A percentile compares a stretch with the other conserved stretches of the same genome.
Conservation (phyloP, 1,140 invertebrate species). For the Tigriopus japonicus region DNA sequence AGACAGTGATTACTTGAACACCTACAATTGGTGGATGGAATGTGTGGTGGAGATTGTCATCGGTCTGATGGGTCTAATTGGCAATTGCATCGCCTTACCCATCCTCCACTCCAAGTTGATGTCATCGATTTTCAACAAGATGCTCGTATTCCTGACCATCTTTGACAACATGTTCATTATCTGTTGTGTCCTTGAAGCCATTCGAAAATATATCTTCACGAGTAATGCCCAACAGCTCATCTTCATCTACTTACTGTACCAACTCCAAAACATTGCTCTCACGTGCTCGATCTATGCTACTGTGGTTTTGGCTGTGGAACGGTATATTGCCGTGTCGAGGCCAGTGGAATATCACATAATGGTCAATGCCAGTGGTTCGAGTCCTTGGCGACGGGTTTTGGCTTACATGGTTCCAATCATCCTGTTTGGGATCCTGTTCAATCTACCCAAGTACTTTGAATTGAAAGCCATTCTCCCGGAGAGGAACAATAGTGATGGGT, state of each 20-base stretch:
- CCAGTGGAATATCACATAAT: slow-evolving; percentile 8
- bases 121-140: background rate
- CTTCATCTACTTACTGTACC: slow-evolving; percentile 12
- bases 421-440: background rate
- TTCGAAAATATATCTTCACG: background rate
- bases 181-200: background rate
- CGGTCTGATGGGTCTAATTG: background rate
- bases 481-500: background rate
- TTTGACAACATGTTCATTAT: background rate
- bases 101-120: background rate
- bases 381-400: background rate
- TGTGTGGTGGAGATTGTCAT: background rate
- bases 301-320: background rate
- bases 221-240: background rate
- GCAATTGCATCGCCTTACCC: background rate
- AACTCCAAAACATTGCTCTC: slow-evolving; percentile 2
- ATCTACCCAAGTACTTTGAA: slow-evolving; percentile 7
- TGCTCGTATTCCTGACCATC: background rate
- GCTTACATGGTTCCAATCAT: slow-evolving; percentile 2
- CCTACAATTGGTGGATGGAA: background rate
- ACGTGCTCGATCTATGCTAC: slow-evolving; percentile 1
- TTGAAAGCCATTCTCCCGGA: background rate
- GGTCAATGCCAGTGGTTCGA: background rate
- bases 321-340: slow-evolving; percentile 1
- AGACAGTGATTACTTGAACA: too few relatives aligned